Base-by-base conservation (phyloP, 2,797 vertebrate genomes). In the Rhodeus uyekii region DNA sequence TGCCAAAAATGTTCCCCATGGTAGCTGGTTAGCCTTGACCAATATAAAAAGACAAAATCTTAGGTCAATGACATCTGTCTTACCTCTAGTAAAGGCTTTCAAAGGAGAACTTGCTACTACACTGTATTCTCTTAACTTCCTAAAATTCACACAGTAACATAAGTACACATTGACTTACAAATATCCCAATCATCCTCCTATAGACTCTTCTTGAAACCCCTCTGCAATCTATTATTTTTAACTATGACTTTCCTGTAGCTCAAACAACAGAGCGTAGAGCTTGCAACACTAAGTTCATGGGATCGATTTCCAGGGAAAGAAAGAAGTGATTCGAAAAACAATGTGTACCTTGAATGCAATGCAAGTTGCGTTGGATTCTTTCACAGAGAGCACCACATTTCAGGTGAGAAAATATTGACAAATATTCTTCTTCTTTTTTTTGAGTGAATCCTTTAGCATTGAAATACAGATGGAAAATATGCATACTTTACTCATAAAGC, bases 1-100 rank as follows among this genome's bases (percentile, higher is more conserved):
- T 98, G 84, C 97, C 95, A 83, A 98, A 97, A 91, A 99, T 96
- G 92, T 97, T 98, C 87, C 97, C 98, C 98, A 99, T 99, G 95
- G 92, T 90, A 87, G 86, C 86, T 12, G 83, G 75, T 36, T 77
- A 86, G 83, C 87, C 86, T 90, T 86, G 86, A 80, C 85, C 48
- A 80, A 74, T 27, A 82, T 42, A 38, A 84, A 61, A 79, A 61
- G 39, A 63, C n/a, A 82, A 73, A 27, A 81, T 34, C 38, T 60
- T 16, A 8, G 12, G 50, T 64, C 58, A 81, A 39, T 55, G 24
- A 79, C 36, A 53, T 39, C n/a, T 32, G 36, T 55, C 24, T 19
- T 8, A 42, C 36, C 8, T 27, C 10, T 38, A 63, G 4, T 34
- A 14, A 34, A 64, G 53, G 44, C 42, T 48, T 46, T 32, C 68